These are phyloP conservation scores for Drepanosiphum platanoidis DNA, from an alignment of 2,888 invertebrate genomes.

Conservation along the genomic window DNA sequence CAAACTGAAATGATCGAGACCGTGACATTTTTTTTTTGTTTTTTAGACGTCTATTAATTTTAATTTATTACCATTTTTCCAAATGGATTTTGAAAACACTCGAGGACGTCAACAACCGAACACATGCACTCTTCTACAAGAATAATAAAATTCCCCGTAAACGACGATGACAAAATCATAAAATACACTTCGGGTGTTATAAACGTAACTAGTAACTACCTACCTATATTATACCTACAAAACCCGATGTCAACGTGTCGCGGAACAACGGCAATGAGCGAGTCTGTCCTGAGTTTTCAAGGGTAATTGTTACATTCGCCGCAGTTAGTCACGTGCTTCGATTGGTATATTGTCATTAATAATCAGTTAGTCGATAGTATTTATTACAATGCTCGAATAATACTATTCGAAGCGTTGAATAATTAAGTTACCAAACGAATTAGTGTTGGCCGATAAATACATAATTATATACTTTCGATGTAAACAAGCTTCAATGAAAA, in stretches of 20 bases:
- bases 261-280: slow-evolving; percentile 45
- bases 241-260: slow-evolving; percentile 36
- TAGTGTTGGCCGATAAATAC: neutral
- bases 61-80: neutral
- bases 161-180: slow-evolving; percentile 17
- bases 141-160: slow-evolving; percentile 3
- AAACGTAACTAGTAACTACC: neutral
- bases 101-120: slow-evolving; percentile 48
- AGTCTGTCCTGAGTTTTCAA: slow-evolving; percentile 41
- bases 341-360: neutral
- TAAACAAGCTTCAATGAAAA: neutral
- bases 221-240: slow-evolving; percentile 6
- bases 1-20: neutral
- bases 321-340: slow-evolving; percentile 44
- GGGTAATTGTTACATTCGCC: slow-evolving; percentile 50
- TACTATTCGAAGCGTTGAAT: neutral
- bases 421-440: slow-evolving; percentile 16
- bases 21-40: slow-evolving; percentile 45
- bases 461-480: slow-evolving; percentile 22
- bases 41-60: neutral
- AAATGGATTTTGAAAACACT: neutral
- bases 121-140: slow-evolving; percentile 11
- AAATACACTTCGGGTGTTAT: slow-evolving; percentile 19
- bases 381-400: neutral
- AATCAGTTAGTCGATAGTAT: neutral